phyloP scores from a whole-genome alignment of 2,888 invertebrate species.

The Suillia variegata region DNA sequence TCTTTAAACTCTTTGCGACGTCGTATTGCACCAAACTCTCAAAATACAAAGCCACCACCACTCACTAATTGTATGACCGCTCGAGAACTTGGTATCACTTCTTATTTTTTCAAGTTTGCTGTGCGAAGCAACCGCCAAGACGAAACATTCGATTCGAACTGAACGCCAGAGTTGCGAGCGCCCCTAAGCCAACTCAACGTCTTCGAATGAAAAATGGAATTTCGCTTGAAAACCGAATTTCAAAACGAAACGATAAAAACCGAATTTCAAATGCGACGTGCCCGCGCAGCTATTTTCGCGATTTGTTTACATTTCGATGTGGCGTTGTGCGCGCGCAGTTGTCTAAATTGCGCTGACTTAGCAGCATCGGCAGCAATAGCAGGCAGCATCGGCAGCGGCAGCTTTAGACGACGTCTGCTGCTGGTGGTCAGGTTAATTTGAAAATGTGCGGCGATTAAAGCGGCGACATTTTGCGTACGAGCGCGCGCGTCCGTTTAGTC shows the following conservation, averaged over 20 bases:
- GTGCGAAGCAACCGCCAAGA: constrained; percentile 49
- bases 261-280: constrained; percentile 35
- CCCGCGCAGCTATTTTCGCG: neutral
- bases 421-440: too few relatives aligned
- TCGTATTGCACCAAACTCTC: too few relatives aligned
- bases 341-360: constrained; percentile 30
- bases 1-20: neutral
- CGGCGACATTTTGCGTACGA: too few relatives aligned
- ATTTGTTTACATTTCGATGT: constrained; percentile 29
- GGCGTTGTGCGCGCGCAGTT: constrained; percentile 37
- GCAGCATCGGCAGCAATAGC: neutral
- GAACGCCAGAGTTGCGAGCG: constrained; percentile 43
- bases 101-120: too few relatives aligned
- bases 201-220: too few relatives aligned
- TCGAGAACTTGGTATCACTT: too few relatives aligned
- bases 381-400: neutral
- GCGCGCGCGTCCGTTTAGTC: too few relatives aligned
- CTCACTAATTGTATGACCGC: too few relatives aligned
- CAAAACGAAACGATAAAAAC: constrained; percentile 45
- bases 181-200: constrained; percentile 12
- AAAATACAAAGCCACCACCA: too few relatives aligned
- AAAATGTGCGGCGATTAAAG: too few relatives aligned
- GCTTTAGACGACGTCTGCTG: too few relatives aligned
- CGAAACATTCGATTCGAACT: constrained; percentile 55
- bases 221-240: constrained; percentile 32